Evolutionary conservation across 2,113 vertebrate species (phyloP).

Genomic region (Corvus hawaiiensis): DNA sequence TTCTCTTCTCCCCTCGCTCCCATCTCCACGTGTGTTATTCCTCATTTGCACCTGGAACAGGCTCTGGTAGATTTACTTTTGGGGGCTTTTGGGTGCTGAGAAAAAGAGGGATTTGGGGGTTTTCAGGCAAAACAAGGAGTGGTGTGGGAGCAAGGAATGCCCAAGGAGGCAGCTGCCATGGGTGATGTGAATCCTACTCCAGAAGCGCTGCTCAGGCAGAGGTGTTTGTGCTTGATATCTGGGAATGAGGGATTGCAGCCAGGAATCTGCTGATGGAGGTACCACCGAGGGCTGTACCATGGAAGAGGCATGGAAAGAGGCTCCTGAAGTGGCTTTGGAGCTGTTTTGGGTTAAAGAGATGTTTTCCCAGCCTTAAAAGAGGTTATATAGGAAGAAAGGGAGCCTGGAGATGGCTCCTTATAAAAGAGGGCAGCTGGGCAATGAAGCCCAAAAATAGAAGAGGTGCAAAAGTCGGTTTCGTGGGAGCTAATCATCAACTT

Average conservation of each 20-base stretch:
- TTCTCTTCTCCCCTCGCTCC: neutral
- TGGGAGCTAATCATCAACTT: neutral
- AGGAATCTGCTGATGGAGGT: neutral
- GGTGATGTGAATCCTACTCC: neutral
- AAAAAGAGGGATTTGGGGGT: neutral
- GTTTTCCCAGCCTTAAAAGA: neutral
- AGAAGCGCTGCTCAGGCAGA: rapidly evolving
- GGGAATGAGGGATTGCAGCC: neutral
- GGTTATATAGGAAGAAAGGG: rapidly evolving
- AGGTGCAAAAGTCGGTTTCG: neutral
- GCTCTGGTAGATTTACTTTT: neutral
- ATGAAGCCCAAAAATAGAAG: neutral
- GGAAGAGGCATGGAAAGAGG: neutral
- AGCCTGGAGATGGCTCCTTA: neutral
- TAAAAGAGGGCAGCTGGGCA: neutral
- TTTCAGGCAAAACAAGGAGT: neutral
- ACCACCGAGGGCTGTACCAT: rapidly evolving
- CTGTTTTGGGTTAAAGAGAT: neutral
- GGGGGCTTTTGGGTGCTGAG: neutral
- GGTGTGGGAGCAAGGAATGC: neutral
- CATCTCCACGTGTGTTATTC: neutral
- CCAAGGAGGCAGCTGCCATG: neutral
- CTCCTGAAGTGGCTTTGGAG: neutral
- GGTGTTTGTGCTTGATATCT: neutral
- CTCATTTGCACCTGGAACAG: neutral